Evolutionary conservation across 2,113 vertebrate species (phyloP).

Genomic region (Cygnus buccinator): DNA sequence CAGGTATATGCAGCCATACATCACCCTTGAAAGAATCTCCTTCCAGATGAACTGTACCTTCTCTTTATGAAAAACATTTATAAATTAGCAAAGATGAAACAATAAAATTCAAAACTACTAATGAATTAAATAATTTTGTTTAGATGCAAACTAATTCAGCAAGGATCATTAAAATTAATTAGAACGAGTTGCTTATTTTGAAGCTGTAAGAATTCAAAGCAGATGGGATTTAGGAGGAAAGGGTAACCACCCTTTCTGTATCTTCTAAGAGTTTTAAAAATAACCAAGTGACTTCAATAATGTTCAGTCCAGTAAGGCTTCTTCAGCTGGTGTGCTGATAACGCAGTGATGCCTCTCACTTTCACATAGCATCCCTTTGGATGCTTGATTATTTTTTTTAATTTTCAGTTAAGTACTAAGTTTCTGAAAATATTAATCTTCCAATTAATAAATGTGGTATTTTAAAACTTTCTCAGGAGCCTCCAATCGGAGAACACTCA

Average conservation of each 20-base stretch:
- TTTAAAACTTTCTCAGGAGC: neutral
- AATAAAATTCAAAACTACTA: neutral
- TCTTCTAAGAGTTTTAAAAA: constrained; percentile 39
- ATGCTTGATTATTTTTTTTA: neutral
- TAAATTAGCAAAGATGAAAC: constrained; percentile 30
- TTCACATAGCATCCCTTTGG: neutral
- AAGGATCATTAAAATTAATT: constrained; percentile 64
- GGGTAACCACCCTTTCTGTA: constrained; percentile 4
- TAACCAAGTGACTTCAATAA: neutral
- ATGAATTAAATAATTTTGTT: constrained; percentile 24
- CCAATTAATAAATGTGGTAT: neutral
- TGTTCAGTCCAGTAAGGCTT: neutral
- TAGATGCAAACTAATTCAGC: constrained; percentile 17
- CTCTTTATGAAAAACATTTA: constrained; percentile 1
- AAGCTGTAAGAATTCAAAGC: constrained; percentile 52
- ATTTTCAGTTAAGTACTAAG: neutral
- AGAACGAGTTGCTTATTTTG: constrained; percentile 28
- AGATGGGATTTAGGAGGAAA: constrained; percentile 51
- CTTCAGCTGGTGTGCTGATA: constrained; percentile 17
- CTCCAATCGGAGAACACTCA: neutral
- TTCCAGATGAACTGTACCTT: constrained; percentile 32
- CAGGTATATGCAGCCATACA: neutral
- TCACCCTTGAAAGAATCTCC: neutral
- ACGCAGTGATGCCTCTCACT: neutral
- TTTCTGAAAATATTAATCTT: constrained; percentile 1